Evolutionary conservation across 2,113 vertebrate species (phyloP), one percentile per base, ranked within the genome.

Genomic region (Globicephala melas): DNA sequence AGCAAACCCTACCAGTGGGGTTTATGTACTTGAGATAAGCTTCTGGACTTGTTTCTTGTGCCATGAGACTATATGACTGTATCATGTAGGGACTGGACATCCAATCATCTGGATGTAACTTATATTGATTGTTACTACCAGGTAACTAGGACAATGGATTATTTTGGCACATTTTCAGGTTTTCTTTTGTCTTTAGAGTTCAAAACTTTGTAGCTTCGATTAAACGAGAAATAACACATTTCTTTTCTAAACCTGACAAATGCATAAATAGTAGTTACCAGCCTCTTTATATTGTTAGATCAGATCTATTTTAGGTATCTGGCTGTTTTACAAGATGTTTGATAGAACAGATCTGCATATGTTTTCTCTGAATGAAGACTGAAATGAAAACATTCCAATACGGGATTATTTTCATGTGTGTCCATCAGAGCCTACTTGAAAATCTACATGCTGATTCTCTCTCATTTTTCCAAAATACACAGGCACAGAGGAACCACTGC

Each of bases 291-390:
- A 53, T 65, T 81, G 63, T 70, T 86, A 71, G 12, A 33, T 86
- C 15, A 67, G 26, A 23, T 86, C 50, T 89, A 18, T 53, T 89
- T 96, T 60, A 89, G 71, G 5, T 76, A 31, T 73, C 28, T 94
- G 62, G 31, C 2, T 83, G 8, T 91, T 93, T 81, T 73, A 65
- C 1, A 65, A 41, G 83, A 55, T 74, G 53, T 50, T 77, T 91
- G 65, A 38, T 79, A 58, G 21, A 83, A 65, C 36, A 79, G 63
- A 76, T 93, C 53, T 89, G 31, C 0, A 8, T 85, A 31, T 50
- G 25, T 96, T 96, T 93, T 93, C 85, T 89, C 3, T 93, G 80
- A 91, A 82, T 70, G 89, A 85, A 96, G 74, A 92, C 38, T 74
- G 68, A 86, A 79, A 80, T 20, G 60, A 71, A 70, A 93, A 91